Base-by-base conservation (phyloP, 2,113 vertebrate genomes). In the Melospiza georgiana region DNA sequence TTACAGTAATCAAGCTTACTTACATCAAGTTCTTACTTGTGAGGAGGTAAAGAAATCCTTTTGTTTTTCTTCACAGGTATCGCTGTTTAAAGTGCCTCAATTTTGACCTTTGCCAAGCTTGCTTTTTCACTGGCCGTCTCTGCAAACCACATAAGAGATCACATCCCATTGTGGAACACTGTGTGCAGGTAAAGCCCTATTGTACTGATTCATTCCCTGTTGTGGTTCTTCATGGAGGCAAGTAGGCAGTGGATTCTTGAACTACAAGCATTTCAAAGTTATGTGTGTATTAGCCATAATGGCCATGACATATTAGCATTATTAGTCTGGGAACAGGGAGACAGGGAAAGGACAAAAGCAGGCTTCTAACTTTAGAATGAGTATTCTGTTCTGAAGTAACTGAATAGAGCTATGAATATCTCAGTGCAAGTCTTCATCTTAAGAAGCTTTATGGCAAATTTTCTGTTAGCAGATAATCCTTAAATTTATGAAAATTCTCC, bases 91-190 rank as follows among this genome's bases (percentile, higher is more conserved):
- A 98, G 94, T 99, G 99, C 93, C 94, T 98, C 57, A 98, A 98
- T 90, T 97, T 99, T 88, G 98, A 99, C 59, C 92, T 99, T 94
- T 99, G 99, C 95, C 98, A 99, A 92, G 96, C 65, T 63, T 99
- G 98, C 92, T 99, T 98, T 97, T 95, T 99, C 69, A 98, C 96
- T 3, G 95, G 97, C 43, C 93, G 73, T 87, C 92, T 98, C 66
- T 97, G 90, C 31, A 97, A 97, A 65, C 98, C 97, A 73, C 99
- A 98, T 95, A 98, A 98, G 94, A 96, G 49, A 18, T 97, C 97
- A 41, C 98, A 99, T 81, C 97, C 98, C 63, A 90, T 98, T 59
- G 43, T 97, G 12, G 98, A 99, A 74, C 98, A 98, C 94, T 98
- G 98, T 77, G 92, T 97, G 52, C 98, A 98, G 98, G 98, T 99